Base-by-base conservation (phyloP, 1,140 invertebrate species). In the Cotesia glomerata region DNA sequence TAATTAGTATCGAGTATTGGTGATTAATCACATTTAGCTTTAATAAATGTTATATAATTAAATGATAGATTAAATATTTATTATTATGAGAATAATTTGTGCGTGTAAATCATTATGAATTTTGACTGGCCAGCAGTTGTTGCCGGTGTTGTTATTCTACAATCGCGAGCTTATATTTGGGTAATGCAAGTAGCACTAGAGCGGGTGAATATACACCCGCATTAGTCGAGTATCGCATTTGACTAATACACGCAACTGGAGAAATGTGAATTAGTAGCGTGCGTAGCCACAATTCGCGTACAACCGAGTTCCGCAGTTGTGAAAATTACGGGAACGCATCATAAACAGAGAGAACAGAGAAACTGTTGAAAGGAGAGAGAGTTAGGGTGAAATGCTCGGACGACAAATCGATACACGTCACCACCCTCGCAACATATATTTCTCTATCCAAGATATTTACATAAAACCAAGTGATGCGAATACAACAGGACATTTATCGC, bases 381-480 rank as follows among this genome's bases (percentile, higher is more conserved):
- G 59, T 5, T 13, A 35, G 59, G 13, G 65, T n/a, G 65, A 36
- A 32, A 67, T 26, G 32, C 49, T 14, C 39, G 65, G 49, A 67
- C 65, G 65, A 54, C 65, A 54, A 67, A 67, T 67, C 65, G 65
- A 67, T 67, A 67, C 65, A 67, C 39, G 51, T 67, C 65, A 67
- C 65, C 65, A 51, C 32, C 35, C 35, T 35, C 62, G 5, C 62
- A 49, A 34, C 14, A 49, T 35, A 64, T 61, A 61, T 32, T 26
- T n/a, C 62, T 64, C 14, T 64, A n/a, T 35, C 39, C 14, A 64
- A 64, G 62, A 64, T 35, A 64, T 64, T 64, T 64, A 64, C 62
- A 64, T 64, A 64, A 64, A 64, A 64, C 13, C 36, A 64, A 64
- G 8, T 64, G 62, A 64, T 64, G 62, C 39, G 39, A 64, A 64